Evolutionary conservation across 2,888 invertebrate genomes (phyloP), one percentile per base, ranked within the genome.

Genomic region (Lutraria lutraria): DNA sequence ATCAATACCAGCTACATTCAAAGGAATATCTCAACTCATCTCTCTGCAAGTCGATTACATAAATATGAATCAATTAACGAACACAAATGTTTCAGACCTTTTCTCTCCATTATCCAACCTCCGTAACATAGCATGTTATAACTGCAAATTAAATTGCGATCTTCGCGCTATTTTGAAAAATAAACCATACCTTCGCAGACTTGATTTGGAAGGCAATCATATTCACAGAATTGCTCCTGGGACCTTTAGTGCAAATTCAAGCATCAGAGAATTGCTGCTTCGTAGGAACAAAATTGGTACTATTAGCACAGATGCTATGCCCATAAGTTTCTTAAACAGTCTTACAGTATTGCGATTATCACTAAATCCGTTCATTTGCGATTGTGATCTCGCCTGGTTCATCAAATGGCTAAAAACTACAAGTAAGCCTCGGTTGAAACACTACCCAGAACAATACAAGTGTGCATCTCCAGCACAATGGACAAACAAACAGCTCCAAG

Each of bases 1-100:
- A 31, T 82, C 82, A 2, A 12, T 82, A 12, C 31, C 82, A 10
- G 82, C 56, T 0, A 82, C 82, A 21, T 82, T 82, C n/a, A 54
- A 82, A 82, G 54, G 31, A 56, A 0, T 82, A 21, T 60, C 82
- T 19, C 56, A 34, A 15, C 25, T 82, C 19, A 16, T 12, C 8
- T 10, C 12, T 4, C 29, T 82, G 6, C 13, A 12, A 60, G 15
- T 82, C 13, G 34, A 19, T 56, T 82, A 82, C 19, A 60, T 60
- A 56, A 60, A 82, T 60, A 82, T 82, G 82, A n/a, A 31, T 29
- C 15, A 82, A n/a, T 0, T 82, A 21, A 31, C 82, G 1, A 31
- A 56, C 15, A 19, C 56, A 31, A 56, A n/a, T n/a, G n/a, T n/a
- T n/a, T n/a, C n/a, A n/a, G n/a, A n/a, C n/a, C n/a, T n/a, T n/a